Base-by-base conservation (phyloP, 2,888 invertebrate genomes). In the Lasioglossum figueresi region DNA sequence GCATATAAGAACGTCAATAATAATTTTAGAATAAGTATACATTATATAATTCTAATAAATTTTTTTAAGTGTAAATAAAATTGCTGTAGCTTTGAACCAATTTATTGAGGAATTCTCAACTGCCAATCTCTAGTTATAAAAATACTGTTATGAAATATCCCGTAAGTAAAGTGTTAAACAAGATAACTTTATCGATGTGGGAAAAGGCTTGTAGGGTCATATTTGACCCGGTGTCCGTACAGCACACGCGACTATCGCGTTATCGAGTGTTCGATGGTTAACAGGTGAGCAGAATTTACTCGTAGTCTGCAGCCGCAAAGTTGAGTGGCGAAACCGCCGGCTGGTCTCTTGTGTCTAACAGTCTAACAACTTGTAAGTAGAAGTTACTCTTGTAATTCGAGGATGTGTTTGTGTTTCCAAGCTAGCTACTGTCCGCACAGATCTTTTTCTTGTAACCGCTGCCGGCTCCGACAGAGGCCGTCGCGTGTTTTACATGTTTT, bases 301-400 rank as follows among this genome's bases (percentile, higher is more conserved):
- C 70, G 83, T 63, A 63, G 78, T 74, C 78, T 23, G 59, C 43
- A 81, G 86, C 76, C 76, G 34, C 70, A 78, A 89, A 88, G 81
- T 88, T 77, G 84, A 88, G 84, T 80, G 81, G 78, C 79, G 88
- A 89, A 86, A 89, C 88, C 83, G 43, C 81, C 70, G 74, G 80
- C 34, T 78, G 82, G 80, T 82, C 84, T 85, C 89, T 82, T 71
- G 79, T 85, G 85, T 88, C 88, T 90, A 68, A 68, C 66, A 68
- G 37, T 68, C 34, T 68, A 68, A 68, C 66, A 68, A 68, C 66
- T 68, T 68, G 66, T 68, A 88, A 87, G 84, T 82, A 79, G 84
- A 88, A 90, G 87, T 88, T 87, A 88, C 90, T 84, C 86, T 86
- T 86, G 90, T 90, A 86, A 80, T 56, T 76, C 73, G 37, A 80